phyloP scores from a whole-genome alignment of 1,140 invertebrate genomes.

The Rhysida immarginata region DNA sequence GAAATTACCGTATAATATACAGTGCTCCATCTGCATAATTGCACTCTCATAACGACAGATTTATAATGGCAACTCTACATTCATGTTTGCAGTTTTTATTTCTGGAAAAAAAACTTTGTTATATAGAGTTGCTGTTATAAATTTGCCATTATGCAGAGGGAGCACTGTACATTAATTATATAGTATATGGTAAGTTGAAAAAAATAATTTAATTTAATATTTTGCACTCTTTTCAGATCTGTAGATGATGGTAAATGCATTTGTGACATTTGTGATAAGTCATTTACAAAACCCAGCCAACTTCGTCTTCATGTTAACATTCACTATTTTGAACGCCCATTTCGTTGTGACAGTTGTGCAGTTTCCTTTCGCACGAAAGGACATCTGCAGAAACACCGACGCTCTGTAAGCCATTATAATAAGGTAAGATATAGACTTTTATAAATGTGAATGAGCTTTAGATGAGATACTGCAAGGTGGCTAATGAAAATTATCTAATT shows the following conservation, averaged over 20 bases:
- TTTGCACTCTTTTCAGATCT: conserved; percentile 31
- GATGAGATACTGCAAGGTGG: background rate
- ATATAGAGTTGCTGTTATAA: too few relatives aligned
- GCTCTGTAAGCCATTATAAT: conserved; percentile 76
- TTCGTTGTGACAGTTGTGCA: conserved; percentile 75
- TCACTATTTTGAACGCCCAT: conserved; percentile 86
- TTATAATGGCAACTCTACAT: too few relatives aligned
- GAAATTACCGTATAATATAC: too few relatives aligned
- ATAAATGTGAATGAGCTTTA: too few relatives aligned
- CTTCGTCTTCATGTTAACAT: conserved; percentile 84
- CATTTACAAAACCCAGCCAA: conserved; percentile 77
- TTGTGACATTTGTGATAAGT: conserved; percentile 78
- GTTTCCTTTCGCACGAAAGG: conserved; percentile 81
- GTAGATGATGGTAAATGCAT: conserved; percentile 62
- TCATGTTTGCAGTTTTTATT: too few relatives aligned
- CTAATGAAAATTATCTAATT: background rate
- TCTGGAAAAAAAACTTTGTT: too few relatives aligned
- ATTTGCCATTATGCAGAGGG: too few relatives aligned
- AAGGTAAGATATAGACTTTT: conserved; percentile 61
- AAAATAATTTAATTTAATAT: too few relatives aligned
- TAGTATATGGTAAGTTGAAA: too few relatives aligned
- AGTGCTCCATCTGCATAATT: too few relatives aligned
- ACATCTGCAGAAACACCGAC: conserved; percentile 79
- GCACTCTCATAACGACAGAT: too few relatives aligned
- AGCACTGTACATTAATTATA: too few relatives aligned